Evolutionary conservation across 2,888 invertebrate genomes (phyloP), one percentile per base, ranked within the genome.

Genomic region (Macrophya alboannulata): DNA sequence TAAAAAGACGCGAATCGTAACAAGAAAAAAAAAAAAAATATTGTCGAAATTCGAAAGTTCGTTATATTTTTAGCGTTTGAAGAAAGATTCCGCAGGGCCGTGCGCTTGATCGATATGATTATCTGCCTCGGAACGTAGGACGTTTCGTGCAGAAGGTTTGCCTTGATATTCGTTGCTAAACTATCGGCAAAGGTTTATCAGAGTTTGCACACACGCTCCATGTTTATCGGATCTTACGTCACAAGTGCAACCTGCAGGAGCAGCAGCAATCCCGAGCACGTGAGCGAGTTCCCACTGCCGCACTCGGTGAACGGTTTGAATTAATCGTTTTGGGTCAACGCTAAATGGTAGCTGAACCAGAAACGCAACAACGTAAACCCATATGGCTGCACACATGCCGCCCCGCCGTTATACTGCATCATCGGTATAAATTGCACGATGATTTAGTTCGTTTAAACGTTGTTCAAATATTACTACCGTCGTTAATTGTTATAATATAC

Each of bases 281-380:
- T 76, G 76, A 43, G 40, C 76, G 12, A n/a, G 48, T 48, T 48
- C 76, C 45, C 48, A 71, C 40, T 40, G 40, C 40, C 17, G 40
- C 9, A 71, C 71, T 71, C 71, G 71, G 17, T 17, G 68, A 81
- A 81, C 59, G 59, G 59, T 81, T 81, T 81, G 81, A 59, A 81
- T 81, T 81, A 62, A 81, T 62, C 81, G 62, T 81, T 81, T 62
- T 62, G 81, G 81, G 81, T 81, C 81, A 43, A 62, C 81, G 81
- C 40, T 59, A 62, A 81, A 81, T 62, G 59, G 81, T 62, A 81
- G 51, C 48, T 21, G n/a, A 77, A 31, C 31, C 31, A 31, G 31
- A 31, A 31, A 77, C 31, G 51, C 77, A 31, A 55, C 81, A 17
- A 37, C 37, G 31, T 17, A 77, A 77, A 77, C 51, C 74, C 51